Conservation (phyloP, 2,888 invertebrate species). For the Teinopalpus imperialis region DNA sequence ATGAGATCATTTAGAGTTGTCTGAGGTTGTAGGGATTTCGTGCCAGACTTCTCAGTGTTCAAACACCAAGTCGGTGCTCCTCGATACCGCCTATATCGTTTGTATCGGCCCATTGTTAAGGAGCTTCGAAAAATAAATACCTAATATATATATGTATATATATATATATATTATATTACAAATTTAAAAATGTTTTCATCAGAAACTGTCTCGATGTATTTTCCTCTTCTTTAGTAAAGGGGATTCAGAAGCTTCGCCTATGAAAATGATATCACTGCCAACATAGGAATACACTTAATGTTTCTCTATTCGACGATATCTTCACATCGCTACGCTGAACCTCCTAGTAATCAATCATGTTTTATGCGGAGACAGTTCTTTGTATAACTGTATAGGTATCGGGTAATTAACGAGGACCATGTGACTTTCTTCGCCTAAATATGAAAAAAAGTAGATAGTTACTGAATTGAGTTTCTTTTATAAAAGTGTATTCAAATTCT, state of each 20-base stretch:
- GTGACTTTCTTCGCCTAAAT: slow-evolving; percentile 20
- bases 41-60: no score
- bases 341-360: slow-evolving; percentile 62
- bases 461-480: no score
- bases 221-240: slow-evolving; percentile 51
- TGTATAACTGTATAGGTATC: slow-evolving; percentile 35
- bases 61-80: no score
- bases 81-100: no score
- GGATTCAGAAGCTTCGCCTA: slow-evolving; percentile 64
- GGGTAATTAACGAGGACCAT: slow-evolving; percentile 51
- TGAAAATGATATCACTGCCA: slow-evolving; percentile 74
- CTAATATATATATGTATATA: no score
- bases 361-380: slow-evolving; percentile 52
- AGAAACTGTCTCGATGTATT: slow-evolving; percentile 48
- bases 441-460: slow-evolving; percentile 4
- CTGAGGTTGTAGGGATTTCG: no score
- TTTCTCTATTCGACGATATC: slow-evolving; percentile 65
- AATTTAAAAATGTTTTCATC: no score
- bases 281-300: slow-evolving; percentile 79
- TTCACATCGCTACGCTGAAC: slow-evolving; percentile 55
- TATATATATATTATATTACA: no score
- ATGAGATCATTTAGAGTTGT: no score
- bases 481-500: no score
- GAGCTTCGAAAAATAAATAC: no score
- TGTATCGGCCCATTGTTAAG: no score